Evolutionary conservation across 2,113 vertebrate species (phyloP), one percentile per base, ranked within the genome.

Genomic region (Leucopsar rothschildi): DNA sequence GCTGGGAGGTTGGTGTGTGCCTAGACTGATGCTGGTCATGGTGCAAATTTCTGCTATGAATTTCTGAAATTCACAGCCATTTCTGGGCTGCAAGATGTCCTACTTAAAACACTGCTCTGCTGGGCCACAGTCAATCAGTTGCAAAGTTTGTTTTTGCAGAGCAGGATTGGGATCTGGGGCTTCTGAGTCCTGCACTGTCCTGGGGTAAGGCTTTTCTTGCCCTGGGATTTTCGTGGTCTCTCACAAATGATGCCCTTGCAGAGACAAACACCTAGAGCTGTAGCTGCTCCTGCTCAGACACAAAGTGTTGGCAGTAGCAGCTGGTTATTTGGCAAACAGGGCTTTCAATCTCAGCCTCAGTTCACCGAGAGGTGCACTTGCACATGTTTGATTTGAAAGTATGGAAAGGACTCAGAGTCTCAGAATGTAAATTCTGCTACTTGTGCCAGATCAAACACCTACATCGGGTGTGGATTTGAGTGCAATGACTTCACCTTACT

Each of bases 221-320:
- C 21, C 42, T 56, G 28, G 15, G 33, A 5, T 11, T 94, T 87
- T 75, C 0, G 0, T 28, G n/a, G 28, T 22, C 9, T 50, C 24
- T 76, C 45, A 39, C 3, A 81, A 78, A 44, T 1, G 1, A 17
- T 2, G 10, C 4, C 79, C 23, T 50, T 66, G 39, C 29, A 52
- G 76, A 63, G 14, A 50, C 52, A 64, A 92, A 31, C 25, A 53
- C 27, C 40, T 37, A 25, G 33, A 82, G 17, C 40, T 61, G 31
- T 39, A 44, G 63, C 42, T 72, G 33, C 29, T 68, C 10, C 27
- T 28, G 40, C 6, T 52, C 33, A 33, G 39, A 52, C 19, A 40
- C 10, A 73, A 77, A 63, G 12, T 13, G 12, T 14, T 69, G 66
- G 47, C 28, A 79, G 39, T 63, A 50, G 22, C 39, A 42, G 40